These are phyloP conservation scores for Parambassis ranga DNA, from an alignment of 2,797 vertebrate genomes.

Conservation along the genomic window DNA sequence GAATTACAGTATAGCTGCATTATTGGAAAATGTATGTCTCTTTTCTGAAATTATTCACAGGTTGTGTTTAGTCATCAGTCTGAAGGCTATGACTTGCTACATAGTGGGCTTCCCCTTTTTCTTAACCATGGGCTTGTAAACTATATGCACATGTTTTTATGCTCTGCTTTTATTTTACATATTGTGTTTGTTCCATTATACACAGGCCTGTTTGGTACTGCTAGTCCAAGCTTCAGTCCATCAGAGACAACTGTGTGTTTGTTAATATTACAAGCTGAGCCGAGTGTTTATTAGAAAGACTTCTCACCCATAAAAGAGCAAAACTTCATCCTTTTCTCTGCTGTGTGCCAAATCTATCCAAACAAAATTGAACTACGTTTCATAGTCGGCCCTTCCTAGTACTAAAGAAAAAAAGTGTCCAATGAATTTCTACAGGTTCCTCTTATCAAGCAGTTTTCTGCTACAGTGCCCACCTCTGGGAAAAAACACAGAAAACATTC, in stretches of 20 bases:
- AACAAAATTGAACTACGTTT: constrained; percentile 7
- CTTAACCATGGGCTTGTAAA: neutral
- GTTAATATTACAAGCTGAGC: constrained; percentile 24
- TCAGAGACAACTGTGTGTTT: constrained; percentile 48
- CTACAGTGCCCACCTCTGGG: neutral
- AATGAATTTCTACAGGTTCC: neutral
- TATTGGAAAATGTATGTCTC: constrained; percentile 7
- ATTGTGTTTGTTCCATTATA: neutral
- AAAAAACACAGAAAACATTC: constrained; percentile 8
- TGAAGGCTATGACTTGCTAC: constrained; percentile 8
- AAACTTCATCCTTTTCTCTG: neutral
- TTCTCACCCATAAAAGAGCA: neutral
- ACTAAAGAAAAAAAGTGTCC: neutral
- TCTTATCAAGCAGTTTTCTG: neutral
- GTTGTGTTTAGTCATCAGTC: constrained; percentile 24
- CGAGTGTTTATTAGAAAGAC: constrained; percentile 10
- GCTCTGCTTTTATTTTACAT: neutral
- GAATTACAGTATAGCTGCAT: neutral
- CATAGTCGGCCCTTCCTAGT: constrained; percentile 8
- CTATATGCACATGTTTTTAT: neutral
- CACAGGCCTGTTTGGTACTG: neutral
- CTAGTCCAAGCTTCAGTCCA: neutral
- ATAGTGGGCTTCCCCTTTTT: neutral
- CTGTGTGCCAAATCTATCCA: neutral
- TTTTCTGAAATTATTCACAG: neutral